A percentile compares a stretch with the other conserved stretches of the same genome.
Conservation (phyloP, 2,113 vertebrate species). For the Quiscalus mexicanus region DNA sequence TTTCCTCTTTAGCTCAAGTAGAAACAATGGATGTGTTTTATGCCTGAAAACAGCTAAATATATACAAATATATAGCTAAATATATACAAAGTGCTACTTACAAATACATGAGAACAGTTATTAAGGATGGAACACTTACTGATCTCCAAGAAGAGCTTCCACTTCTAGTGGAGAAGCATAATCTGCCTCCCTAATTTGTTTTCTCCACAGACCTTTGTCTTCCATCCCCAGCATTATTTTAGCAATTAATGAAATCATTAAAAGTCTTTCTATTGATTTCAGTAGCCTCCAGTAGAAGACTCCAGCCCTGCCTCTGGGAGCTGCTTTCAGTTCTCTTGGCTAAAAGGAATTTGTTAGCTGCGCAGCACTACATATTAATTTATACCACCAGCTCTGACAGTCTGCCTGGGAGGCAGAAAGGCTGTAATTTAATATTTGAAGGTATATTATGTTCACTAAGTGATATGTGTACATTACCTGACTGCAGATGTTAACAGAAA, state of each 20-base stretch:
- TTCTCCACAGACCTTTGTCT: neutral
- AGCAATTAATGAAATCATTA: neutral
- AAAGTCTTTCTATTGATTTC: neutral
- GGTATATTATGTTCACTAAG: neutral
- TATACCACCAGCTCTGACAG: neutral
- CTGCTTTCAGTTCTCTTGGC: neutral
- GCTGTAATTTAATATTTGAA: neutral
- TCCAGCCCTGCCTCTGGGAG: neutral
- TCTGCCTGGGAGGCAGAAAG: neutral
- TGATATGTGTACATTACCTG: neutral
- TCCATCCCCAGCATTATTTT: neutral
- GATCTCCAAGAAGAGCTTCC: neutral
- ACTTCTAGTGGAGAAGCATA: neutral
- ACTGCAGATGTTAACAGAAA: neutral
- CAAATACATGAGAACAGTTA: neutral
- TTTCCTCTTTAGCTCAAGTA: neutral
- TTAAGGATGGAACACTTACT: neutral
- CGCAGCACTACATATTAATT: neutral
- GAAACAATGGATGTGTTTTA: neutral
- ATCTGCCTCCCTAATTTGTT: neutral
- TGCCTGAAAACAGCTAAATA: neutral
- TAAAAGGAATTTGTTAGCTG: neutral
- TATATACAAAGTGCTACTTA: neutral
- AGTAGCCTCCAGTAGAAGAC: neutral
- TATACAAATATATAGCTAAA: neutral